Evolutionary conservation across 2,113 vertebrate genomes (phyloP).

Genomic region (Probosciger aterrimus): DNA sequence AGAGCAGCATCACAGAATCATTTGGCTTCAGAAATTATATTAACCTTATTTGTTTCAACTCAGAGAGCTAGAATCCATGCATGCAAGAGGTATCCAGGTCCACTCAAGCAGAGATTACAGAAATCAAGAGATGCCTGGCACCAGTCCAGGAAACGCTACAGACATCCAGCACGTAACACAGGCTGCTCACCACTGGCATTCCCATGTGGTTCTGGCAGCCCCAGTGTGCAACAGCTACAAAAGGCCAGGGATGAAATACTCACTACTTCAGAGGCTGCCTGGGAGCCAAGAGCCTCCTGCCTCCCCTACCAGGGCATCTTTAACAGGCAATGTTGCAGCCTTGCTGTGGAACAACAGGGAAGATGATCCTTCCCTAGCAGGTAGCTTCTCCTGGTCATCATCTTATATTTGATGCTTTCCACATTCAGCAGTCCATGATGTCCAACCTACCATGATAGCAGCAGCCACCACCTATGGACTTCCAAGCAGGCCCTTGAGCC

Average conservation of each 20-base stretch:
- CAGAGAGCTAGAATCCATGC: neutral
- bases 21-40: neutral
- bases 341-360: neutral
- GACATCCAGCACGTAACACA: neutral
- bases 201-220: neutral
- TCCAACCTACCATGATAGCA: neutral
- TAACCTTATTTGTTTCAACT: slow-evolving; percentile 8
- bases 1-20: neutral
- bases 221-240: neutral
- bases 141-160: neutral
- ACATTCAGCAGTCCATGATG: fast-evolving
- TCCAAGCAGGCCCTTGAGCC: neutral
- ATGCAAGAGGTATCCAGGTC: slow-evolving; percentile 18
- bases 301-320: neutral
- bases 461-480: neutral
- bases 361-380: neutral
- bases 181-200: neutral
- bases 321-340: neutral
- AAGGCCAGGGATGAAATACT: neutral
- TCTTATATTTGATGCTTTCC: neutral
- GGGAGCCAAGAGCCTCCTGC: neutral
- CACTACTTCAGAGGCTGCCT: fast-evolving
- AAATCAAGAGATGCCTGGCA: slow-evolving; percentile 53
- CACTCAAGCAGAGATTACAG: slow-evolving; percentile 49
- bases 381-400: neutral